These are phyloP conservation scores for Urophycis tenuis DNA, from an alignment of 2,797 vertebrate species.

Conservation along the genomic window DNA sequence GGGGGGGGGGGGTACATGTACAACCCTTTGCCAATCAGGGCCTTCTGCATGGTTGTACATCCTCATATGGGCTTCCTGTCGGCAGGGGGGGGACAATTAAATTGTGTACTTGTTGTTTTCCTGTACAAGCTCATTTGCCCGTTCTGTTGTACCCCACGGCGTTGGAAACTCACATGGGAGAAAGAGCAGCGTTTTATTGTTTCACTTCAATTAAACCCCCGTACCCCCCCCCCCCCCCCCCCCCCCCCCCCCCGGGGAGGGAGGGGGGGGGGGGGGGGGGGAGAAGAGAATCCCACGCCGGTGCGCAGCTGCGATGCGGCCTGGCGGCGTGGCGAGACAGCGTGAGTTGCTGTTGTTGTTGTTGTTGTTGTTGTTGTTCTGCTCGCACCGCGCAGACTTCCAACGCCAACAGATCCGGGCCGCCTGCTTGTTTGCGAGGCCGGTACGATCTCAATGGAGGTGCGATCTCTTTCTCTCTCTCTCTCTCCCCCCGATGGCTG, in stretches of 20 bases:
- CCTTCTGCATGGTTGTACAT: neutral
- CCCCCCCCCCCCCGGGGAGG: too few relatives aligned
- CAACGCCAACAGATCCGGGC: conserved; percentile 29
- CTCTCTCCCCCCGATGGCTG: conserved; percentile 8
- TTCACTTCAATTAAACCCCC: neutral
- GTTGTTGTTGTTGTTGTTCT: conserved; percentile 55
- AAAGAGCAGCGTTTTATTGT: neutral
- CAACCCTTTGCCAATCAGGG: neutral
- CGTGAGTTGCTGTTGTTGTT: conserved; percentile 50
- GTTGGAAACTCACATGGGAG: neutral
- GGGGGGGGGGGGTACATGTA: neutral
- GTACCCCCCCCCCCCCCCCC: too few relatives aligned
- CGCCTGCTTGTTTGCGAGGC: conserved; percentile 8
- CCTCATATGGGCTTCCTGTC: neutral
- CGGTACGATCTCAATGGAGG: conserved; percentile 32
- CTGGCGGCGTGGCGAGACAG: conserved; percentile 27
- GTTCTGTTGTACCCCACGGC: conserved; percentile 7
- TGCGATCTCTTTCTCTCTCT: too few relatives aligned
- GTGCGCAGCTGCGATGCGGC: conserved; percentile 50
- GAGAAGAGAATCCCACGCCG: conserved; percentile 37
- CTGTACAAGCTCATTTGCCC: neutral
- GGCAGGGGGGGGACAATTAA: neutral
- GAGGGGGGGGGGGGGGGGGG: too few relatives aligned
- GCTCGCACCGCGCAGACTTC: conserved; percentile 23
- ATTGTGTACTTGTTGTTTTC: conserved; percentile 8